Conservation (phyloP, 92 coral and sea anemone genomes). For the Siderastrea siderea region DNA sequence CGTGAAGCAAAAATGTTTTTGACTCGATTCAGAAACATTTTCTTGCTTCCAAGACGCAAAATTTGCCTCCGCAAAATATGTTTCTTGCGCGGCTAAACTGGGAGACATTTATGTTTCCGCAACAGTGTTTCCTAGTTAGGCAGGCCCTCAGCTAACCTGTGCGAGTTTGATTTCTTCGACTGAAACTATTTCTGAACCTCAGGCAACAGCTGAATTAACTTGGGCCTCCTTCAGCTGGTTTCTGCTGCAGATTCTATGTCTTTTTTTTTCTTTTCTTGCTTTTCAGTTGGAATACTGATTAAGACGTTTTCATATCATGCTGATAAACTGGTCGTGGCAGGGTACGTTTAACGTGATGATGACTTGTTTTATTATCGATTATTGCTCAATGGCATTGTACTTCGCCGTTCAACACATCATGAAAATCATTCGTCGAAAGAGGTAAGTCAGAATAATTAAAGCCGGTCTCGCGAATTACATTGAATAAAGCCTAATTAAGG, state of each 20-base stretch:
- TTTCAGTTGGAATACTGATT: background rate
- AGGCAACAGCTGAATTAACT: too few species aligned
- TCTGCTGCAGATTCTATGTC: background rate
- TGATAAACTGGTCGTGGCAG: conserved; percentile 10
- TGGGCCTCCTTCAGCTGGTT: background rate
- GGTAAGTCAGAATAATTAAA: background rate
- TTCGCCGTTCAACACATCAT: background rate
- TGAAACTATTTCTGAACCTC: too few species aligned
- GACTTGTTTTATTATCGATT: conserved; percentile 9
- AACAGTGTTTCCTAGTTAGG: too few species aligned
- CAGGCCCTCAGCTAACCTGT: too few species aligned
- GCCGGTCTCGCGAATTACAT: background rate
- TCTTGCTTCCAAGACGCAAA: too few species aligned
- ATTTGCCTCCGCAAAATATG: too few species aligned
- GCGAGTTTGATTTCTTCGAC: too few species aligned
- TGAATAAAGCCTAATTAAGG: too few species aligned
- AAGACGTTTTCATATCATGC: background rate
- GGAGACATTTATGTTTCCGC: too few species aligned
- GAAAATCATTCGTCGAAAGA: background rate
- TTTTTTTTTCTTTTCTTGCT: background rate
- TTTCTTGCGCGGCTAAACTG: too few species aligned
- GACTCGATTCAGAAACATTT: too few species aligned
- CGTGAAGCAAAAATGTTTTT: too few species aligned
- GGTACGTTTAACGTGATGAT: conserved; percentile 5
- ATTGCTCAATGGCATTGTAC: background rate